Conservation (phyloP, 2,888 invertebrate species). For the Flexamia atlantica region DNA sequence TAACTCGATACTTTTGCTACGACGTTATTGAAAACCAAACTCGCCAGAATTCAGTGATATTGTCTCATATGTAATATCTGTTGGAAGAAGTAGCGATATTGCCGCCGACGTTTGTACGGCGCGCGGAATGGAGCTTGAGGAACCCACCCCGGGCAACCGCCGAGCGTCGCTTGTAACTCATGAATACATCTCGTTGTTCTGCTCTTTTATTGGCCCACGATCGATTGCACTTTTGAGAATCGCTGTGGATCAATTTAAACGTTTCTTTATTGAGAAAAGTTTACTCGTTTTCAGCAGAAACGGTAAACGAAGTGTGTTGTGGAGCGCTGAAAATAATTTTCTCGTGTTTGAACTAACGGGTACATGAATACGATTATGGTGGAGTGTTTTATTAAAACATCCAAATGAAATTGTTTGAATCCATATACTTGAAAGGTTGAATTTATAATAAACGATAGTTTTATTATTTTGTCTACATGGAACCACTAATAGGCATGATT, state of each 20-base stretch:
- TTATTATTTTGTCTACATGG: too few species aligned
- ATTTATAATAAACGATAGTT: too few species aligned
- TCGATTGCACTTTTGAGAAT: slow-evolving; percentile 33
- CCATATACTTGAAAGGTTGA: too few species aligned
- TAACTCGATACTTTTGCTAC: slow-evolving; percentile 21
- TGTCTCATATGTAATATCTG: slow-evolving; percentile 41
- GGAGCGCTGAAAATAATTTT: too few species aligned
- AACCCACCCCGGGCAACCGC: neutral
- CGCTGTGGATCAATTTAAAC: neutral
- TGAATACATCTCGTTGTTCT: slow-evolving; percentile 24
- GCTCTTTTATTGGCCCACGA: slow-evolving; percentile 16
- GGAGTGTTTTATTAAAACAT: too few species aligned
- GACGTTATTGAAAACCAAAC: slow-evolving; percentile 28
- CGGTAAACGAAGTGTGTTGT: too few species aligned
- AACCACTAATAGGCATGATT: too few species aligned
- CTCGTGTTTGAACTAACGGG: too few species aligned
- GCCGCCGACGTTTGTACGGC: slow-evolving; percentile 7
- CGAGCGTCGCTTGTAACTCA: slow-evolving; percentile 5
- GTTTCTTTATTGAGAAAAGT: too few species aligned
- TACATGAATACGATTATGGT: too few species aligned
- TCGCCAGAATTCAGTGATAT: slow-evolving; percentile 37
- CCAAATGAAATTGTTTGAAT: too few species aligned
- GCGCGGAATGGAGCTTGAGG: neutral
- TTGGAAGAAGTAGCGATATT: slow-evolving; percentile 31
- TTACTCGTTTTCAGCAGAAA: too few species aligned